Base-by-base conservation (phyloP, 2,113 vertebrate genomes). In the Eretmochelys imbricata region DNA sequence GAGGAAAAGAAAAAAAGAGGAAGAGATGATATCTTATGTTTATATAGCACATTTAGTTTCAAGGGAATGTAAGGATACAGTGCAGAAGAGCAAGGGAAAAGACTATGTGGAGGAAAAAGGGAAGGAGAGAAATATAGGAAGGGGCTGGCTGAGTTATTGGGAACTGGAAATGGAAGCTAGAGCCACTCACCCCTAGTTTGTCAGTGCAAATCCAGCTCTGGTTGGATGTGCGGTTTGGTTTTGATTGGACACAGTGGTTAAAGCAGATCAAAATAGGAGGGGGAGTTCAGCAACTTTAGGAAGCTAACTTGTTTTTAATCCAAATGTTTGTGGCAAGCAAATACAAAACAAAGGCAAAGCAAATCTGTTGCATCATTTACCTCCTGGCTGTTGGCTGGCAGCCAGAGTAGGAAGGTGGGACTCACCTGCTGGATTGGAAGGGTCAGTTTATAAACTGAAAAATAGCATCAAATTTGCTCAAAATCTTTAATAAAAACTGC, bases 171-270 rank as follows among this genome's bases (percentile, higher is more conserved):
- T 35, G 62, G 14, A 35, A 20, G 16, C 79, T 24, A 79, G 12
- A 42, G 35, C 57, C 54, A 84, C 22, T 91, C 19, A 78, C 53
- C 35, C 88, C 14, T 81, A 82, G 17, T 50, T 89, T 80, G 29
- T 92, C 12, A 85, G 85, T 82, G 51, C 20, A 94, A 80, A 82
- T 14, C 4, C 57, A 7, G 11, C 84, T 48, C 87, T 78, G 24
- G 87, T 31, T 65, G 62, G 31, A 35, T 65, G 62, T 65, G 51
- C 11, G 53, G n/a, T 46, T 49, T 89, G 31, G 5, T 85, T 69
- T 80, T 65, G 8, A 38, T 55, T 29, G 93, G 92, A 85, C 11
- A 42, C 25, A 81, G 83, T 19, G 85, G 24, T 35, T 88, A 88
- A 76, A 20, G 80, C n/a, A 94, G 75, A 90, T 75, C 4, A 79